Conservation (phyloP, 2,113 vertebrate genomes). For the Malaclemys terrapin region DNA sequence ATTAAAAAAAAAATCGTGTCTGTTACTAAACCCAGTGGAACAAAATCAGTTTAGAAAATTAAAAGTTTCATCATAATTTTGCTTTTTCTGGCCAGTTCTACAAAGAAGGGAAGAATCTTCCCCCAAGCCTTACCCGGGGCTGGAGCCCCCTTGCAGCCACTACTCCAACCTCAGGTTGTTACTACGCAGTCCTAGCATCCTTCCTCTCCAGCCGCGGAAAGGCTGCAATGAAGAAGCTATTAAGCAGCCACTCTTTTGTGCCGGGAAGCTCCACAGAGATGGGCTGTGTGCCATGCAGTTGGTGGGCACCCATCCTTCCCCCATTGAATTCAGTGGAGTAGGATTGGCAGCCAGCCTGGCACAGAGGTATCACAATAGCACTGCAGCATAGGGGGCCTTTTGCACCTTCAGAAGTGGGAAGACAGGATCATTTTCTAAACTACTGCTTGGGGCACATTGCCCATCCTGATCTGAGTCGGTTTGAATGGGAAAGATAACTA, state of each 20-base stretch:
- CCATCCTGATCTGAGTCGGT: background rate
- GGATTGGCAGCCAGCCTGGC: background rate
- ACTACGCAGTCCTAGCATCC: background rate
- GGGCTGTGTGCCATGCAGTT: background rate
- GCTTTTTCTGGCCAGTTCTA: background rate
- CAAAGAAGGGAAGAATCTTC: background rate
- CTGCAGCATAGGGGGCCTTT: accelerated
- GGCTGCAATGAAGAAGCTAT: accelerated
- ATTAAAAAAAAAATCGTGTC: background rate
- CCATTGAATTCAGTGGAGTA: background rate
- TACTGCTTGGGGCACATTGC: background rate
- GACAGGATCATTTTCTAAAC: background rate
- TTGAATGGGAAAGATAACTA: background rate
- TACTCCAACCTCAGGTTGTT: background rate
- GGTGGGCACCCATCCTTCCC: accelerated
- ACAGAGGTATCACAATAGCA: accelerated
- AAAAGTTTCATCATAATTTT: background rate
- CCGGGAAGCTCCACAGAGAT: background rate
- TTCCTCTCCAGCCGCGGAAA: background rate
- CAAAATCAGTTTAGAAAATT: background rate
- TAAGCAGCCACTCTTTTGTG: too few relatives aligned
- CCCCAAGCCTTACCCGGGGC: background rate
- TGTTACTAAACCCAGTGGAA: background rate
- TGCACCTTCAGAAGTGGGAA: accelerated
- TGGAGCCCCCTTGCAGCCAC: background rate